Evolutionary conservation across 2,797 vertebrate species (phyloP).

Genomic region (Acestrorhynchus altus): DNA sequence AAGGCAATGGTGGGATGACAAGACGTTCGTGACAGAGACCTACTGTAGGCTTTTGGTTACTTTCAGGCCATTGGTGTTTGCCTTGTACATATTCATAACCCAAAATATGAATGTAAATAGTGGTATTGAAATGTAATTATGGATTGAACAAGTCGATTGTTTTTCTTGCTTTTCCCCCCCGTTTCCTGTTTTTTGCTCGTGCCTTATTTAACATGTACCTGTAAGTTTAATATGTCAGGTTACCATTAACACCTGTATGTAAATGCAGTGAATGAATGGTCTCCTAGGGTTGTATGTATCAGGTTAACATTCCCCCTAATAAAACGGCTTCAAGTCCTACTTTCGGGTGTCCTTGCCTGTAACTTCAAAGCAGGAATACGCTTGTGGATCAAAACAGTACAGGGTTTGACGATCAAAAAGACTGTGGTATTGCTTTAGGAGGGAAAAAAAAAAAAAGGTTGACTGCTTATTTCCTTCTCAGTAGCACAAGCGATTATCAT

Average conservation of each 20-base stretch:
- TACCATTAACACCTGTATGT: slow-evolving; percentile 62
- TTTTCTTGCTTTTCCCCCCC: slow-evolving; percentile 43
- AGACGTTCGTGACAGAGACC: slow-evolving; percentile 6
- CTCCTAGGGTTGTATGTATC: slow-evolving; percentile 67
- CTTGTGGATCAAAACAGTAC: slow-evolving; percentile 33
- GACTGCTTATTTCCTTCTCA: slow-evolving; percentile 21
- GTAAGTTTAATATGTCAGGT: slow-evolving; percentile 61
- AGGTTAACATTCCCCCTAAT: slow-evolving; percentile 81
- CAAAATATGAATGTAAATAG: slow-evolving; percentile 58
- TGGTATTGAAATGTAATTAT: slow-evolving; percentile 53
- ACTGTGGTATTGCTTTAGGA: slow-evolving; percentile 21
- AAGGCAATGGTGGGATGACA: slow-evolving; percentile 6
- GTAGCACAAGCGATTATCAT: slow-evolving; percentile 27
- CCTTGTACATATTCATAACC: slow-evolving; percentile 59
- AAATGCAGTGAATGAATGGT: slow-evolving; percentile 74
- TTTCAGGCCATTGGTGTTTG: slow-evolving; percentile 35
- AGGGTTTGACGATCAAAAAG: slow-evolving; percentile 15
- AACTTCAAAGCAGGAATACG: slow-evolving; percentile 12
- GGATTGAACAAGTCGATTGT: slow-evolving; percentile 66
- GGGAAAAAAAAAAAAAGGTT: slow-evolving; percentile 6
- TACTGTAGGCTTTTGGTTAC: slow-evolving; percentile 16
- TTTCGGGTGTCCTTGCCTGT: not conserved
- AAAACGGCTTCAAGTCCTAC: slow-evolving; percentile 68
- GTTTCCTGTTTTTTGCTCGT: slow-evolving; percentile 73
- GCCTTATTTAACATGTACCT: slow-evolving; percentile 88